Evolutionary conservation across 2,797 vertebrate species (phyloP).

Genomic region (Discoglossus pictus): DNA sequence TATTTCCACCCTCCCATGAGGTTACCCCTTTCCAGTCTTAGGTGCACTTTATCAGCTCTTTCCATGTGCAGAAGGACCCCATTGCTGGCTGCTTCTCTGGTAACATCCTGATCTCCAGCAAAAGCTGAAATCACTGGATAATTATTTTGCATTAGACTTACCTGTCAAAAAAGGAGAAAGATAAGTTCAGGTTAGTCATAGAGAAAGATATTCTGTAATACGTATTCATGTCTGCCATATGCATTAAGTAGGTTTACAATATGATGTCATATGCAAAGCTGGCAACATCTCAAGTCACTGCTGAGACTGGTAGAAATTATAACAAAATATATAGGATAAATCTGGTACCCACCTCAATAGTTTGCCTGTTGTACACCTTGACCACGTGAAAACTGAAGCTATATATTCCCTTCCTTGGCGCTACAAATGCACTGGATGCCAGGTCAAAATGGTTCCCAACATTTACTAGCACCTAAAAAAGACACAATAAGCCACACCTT

Average conservation of each 20-base stretch:
- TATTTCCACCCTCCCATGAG: conserved; percentile 99
- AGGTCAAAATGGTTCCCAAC: conserved; percentile 99
- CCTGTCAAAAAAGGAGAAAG: conserved; percentile 73
- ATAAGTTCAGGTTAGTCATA: conserved; percentile 20
- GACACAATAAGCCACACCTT: conserved; percentile 14
- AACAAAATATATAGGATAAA: no score
- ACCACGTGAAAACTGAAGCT: conserved; percentile 99
- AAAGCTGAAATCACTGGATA: conserved; percentile 98
- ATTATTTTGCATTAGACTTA: conserved; percentile 98
- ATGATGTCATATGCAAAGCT: no score
- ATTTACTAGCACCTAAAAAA: conserved; percentile 91
- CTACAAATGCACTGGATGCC: conserved; percentile 95
- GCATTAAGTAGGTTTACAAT: no score
- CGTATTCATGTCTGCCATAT: no score
- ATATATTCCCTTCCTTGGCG: conserved; percentile 96
- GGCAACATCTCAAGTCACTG: no score
- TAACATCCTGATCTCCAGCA: conserved; percentile 97
- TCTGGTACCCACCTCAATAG: conserved; percentile 89
- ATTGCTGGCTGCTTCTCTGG: conserved; percentile 97
- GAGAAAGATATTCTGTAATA: no score
- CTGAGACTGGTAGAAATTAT: no score
- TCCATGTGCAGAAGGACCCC: conserved; percentile 97
- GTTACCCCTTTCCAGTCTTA: conserved; percentile 97
- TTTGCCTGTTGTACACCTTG: conserved; percentile 99
- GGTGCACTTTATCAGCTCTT: conserved; percentile 93